A percentile compares a stretch with the other conserved stretches of the same genome.
phyloP scores from a whole-genome alignment of 2,113 vertebrate genomes.

The Morone saxatilis region DNA sequence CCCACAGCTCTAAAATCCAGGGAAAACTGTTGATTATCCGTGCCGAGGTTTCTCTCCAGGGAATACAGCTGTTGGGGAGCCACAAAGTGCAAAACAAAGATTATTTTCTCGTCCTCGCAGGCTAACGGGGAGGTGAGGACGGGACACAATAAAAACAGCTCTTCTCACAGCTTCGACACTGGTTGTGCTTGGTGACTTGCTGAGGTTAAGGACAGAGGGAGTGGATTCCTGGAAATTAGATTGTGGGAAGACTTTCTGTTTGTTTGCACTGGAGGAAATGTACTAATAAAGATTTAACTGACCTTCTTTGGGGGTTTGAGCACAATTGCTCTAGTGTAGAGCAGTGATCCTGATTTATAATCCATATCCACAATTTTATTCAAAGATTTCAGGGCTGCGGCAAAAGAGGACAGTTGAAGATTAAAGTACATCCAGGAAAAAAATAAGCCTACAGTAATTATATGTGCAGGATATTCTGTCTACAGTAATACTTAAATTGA shows the following conservation, averaged over 20 bases:
- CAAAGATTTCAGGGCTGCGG: too few relatives aligned
- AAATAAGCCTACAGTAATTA: too few relatives aligned
- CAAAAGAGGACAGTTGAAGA: too few relatives aligned
- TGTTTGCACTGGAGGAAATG: too few relatives aligned
- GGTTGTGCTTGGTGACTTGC: slow-evolving; percentile 19
- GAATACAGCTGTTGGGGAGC: slow-evolving; percentile 50
- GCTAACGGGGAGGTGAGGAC: slow-evolving; percentile 32
- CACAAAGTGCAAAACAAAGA: slow-evolving; percentile 55
- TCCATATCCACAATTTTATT: too few relatives aligned
- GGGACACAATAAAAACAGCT: background rate
- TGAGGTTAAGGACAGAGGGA: slow-evolving; percentile 25
- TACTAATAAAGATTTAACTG: too few relatives aligned
- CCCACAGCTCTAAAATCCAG: slow-evolving; percentile 14
- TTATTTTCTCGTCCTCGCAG: slow-evolving; percentile 42
- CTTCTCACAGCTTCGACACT: slow-evolving; percentile 3
- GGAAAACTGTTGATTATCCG: slow-evolving; percentile 25
- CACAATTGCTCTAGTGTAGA: too few relatives aligned
- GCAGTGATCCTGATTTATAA: too few relatives aligned
- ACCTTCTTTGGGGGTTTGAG: too few relatives aligned
- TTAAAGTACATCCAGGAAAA: too few relatives aligned
- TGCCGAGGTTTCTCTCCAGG: background rate
- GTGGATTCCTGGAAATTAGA: slow-evolving; percentile 11
- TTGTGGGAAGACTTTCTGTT: fast-evolving
- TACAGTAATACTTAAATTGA: too few relatives aligned
- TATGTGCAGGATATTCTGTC: too few relatives aligned